Base-by-base conservation (phyloP, 2,888 invertebrate species). In the Eueremaeus valkanovi region DNA sequence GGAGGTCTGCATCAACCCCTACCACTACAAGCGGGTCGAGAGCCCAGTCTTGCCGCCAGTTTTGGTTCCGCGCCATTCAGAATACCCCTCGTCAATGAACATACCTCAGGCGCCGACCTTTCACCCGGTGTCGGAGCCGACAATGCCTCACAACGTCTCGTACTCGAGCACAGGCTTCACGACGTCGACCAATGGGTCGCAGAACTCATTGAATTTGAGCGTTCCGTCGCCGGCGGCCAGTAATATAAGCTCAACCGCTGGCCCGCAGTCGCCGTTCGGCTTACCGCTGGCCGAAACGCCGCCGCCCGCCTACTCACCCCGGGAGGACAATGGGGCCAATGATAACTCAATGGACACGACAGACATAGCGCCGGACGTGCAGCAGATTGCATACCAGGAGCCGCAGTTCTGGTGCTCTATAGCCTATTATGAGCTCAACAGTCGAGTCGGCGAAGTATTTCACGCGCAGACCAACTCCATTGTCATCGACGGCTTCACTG, bases 401-500 rank as follows among this genome's bases (percentile, higher is more conserved):
- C 96, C 95, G 11, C 88, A 92, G 21, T 94, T 92, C 83, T 99
- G 99, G 99, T 97, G 97, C 31, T 94, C 95, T 21, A 96, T 99
- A 78, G 95, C 95, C 0, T 99, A 99, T 83, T 99, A 98, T 82
- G 99, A 99, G 83, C 86, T 99, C 78, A 99, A 99, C 85, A 94
- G 93, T 82, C 88, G 98, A 68, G 97, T 99, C 9, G 99, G 99
- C 1, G 98, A 99, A 84, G 93, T 94, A 27, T 95, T 95, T 84
- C 93, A 94, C 82, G 93, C 94, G 83, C 92, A 92, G 82, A 91
- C 91, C 36, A 92, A 92, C 81, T 92, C 92, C 31, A 92, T 99
- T 0, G 93, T 95, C 74, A 95, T 99, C 0, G 99, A 99, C 84
- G 99, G 99, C 13, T 99, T 97, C 83, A 99, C 99, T 76, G 96